A percentile compares a stretch with the other conserved stretches of the same genome.
phyloP scores from a whole-genome alignment of 2,113 vertebrate genomes.

The Amia ocellicauda region DNA sequence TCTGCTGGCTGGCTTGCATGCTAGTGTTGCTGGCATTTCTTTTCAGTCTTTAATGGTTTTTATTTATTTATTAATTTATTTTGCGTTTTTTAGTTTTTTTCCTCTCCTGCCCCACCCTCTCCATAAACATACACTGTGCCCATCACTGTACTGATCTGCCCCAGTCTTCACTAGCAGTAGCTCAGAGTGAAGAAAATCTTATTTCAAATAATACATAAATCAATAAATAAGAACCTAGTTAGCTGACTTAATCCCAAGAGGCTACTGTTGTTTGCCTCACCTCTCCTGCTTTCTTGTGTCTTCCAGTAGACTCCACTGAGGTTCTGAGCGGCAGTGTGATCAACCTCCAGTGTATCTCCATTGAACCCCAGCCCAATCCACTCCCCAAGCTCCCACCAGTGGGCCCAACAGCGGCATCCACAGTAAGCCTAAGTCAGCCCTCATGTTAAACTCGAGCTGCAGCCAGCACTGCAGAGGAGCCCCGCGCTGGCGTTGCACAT shows the following conservation, averaged over 20 bases:
- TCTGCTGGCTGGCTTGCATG: too few relatives aligned
- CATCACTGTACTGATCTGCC: too few relatives aligned
- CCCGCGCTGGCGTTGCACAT: conserved; percentile 13
- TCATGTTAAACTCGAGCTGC: conserved; percentile 71
- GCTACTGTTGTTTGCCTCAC: too few relatives aligned
- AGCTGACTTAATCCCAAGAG: conserved; percentile 11
- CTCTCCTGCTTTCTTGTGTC: conserved; percentile 26
- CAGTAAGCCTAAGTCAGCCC: conserved; percentile 85
- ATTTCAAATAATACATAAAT: background rate
- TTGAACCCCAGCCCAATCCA: conserved; percentile 85
- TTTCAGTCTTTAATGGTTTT: too few relatives aligned
- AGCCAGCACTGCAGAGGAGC: conserved; percentile 44
- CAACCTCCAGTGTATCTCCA: conserved; percentile 77
- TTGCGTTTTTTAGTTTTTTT: too few relatives aligned
- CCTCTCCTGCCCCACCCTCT: too few relatives aligned
- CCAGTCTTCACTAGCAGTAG: too few relatives aligned
- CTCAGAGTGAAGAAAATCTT: too few relatives aligned
- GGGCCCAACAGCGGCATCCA: conserved; percentile 77
- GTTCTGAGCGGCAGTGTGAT: conserved; percentile 79
- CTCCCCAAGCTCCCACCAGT: conserved; percentile 65
- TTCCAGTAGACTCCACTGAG: conserved; percentile 79
- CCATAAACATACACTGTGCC: too few relatives aligned
- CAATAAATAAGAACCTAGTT: too few relatives aligned
- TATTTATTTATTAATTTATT: too few relatives aligned
- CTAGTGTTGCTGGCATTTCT: too few relatives aligned